These are phyloP conservation scores for Alethe diademata DNA, from an alignment of 2,113 vertebrate species.

Conservation along the genomic window DNA sequence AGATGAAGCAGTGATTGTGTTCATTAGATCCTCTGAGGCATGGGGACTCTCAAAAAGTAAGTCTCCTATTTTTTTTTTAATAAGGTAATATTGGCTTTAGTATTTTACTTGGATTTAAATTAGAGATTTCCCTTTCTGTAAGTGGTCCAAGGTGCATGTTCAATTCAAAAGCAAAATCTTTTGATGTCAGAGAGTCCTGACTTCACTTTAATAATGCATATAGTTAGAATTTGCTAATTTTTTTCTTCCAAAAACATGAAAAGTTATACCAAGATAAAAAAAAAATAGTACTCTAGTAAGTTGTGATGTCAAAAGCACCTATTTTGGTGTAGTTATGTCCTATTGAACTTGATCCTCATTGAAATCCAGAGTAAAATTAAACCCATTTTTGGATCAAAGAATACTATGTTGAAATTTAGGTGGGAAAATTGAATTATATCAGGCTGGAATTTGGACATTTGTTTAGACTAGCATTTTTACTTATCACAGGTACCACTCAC, in stretches of 20 bases:
- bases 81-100: neutral
- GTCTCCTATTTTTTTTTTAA: accelerated
- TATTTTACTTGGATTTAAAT: neutral
- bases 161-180: neutral
- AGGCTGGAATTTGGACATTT: neutral
- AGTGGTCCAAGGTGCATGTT: neutral
- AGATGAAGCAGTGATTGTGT: neutral
- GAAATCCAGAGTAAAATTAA: neutral
- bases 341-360: neutral
- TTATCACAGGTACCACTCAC: slow-evolving; percentile 22
- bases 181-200: neutral
- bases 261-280: neutral
- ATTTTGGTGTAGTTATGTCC: neutral
- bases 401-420: neutral
- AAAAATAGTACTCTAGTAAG: neutral
- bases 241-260: neutral
- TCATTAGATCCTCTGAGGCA: neutral
- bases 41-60: neutral
- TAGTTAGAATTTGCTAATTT: neutral
- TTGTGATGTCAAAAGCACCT: neutral
- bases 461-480: slow-evolving; percentile 30
- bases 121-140: neutral
- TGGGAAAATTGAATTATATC: neutral
- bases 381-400: neutral
- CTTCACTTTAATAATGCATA: neutral